phyloP scores from a whole-genome alignment of 2,113 vertebrate species.

The Lipotes vexillifer region DNA sequence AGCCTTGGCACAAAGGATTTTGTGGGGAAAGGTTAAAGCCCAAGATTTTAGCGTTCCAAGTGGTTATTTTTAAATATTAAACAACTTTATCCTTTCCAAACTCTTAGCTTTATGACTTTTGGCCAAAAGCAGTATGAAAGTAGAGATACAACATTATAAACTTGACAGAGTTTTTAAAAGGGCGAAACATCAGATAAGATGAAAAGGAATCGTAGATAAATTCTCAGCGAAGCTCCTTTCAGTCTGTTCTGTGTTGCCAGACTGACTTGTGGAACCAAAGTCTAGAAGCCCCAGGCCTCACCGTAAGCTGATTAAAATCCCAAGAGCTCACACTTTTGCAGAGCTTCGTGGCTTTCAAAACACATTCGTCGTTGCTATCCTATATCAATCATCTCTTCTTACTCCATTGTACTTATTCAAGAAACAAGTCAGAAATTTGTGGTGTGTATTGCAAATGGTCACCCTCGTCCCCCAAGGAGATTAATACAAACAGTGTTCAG shows the following conservation, averaged over 20 bases:
- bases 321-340: not conserved
- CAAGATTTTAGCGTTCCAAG: not conserved
- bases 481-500: not conserved
- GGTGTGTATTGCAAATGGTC: not conserved
- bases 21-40: not conserved
- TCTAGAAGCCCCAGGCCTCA: not conserved
- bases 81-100: not conserved
- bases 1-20: not conserved
- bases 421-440: not conserved
- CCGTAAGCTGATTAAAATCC: conserved; percentile 21
- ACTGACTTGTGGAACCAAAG: not conserved
- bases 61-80: not conserved
- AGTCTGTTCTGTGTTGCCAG: not conserved
- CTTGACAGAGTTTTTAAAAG: not conserved
- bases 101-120: not conserved
- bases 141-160: not conserved
- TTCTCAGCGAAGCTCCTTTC: not conserved
- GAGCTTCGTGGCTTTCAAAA: not conserved
- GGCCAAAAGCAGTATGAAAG: not conserved
- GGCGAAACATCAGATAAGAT: conserved; percentile 39
- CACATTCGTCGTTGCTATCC: not conserved
- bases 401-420: not conserved
- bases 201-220: not conserved
- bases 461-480: not conserved
- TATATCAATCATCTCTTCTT: not conserved